phyloP scores from a whole-genome alignment of 2,797 vertebrate species.

The Falco rusticolus region DNA sequence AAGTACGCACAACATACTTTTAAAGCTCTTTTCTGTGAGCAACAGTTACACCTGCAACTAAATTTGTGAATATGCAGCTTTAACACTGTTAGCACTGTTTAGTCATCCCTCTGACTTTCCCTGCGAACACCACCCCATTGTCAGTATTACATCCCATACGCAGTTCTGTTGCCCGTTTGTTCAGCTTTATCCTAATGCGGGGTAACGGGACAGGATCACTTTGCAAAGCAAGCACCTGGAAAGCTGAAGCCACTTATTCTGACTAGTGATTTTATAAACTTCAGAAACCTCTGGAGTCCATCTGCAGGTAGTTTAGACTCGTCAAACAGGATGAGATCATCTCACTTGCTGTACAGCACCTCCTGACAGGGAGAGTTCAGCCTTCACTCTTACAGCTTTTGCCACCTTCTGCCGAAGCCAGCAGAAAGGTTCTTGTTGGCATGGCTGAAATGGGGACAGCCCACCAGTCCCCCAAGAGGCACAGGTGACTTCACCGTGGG shows the following conservation, averaged over 20 bases:
- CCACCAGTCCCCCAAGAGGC: neutral
- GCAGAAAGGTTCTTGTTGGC: neutral
- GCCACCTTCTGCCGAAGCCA: neutral
- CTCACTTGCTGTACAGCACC: neutral
- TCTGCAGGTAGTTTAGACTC: neutral
- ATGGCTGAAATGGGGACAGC: accelerated
- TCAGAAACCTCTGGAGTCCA: neutral
- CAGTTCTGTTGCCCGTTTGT: neutral
- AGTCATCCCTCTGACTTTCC: neutral
- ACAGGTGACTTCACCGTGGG: neutral
- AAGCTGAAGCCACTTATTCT: neutral
- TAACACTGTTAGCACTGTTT: neutral
- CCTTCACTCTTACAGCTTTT: neutral
- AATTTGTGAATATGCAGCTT: neutral
- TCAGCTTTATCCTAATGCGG: neutral
- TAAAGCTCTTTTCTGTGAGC: neutral
- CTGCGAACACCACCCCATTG: neutral
- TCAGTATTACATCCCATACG: neutral
- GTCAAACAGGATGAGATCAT: neutral
- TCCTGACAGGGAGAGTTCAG: neutral
- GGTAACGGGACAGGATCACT: neutral
- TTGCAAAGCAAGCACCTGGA: neutral
- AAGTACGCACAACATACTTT: neutral
- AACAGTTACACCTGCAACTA: neutral
- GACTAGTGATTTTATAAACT: neutral